Evolutionary conservation across 2,888 invertebrate species (phyloP), one percentile per base, ranked within the genome.

Genomic region (Acanthoscelides obtectus): DNA sequence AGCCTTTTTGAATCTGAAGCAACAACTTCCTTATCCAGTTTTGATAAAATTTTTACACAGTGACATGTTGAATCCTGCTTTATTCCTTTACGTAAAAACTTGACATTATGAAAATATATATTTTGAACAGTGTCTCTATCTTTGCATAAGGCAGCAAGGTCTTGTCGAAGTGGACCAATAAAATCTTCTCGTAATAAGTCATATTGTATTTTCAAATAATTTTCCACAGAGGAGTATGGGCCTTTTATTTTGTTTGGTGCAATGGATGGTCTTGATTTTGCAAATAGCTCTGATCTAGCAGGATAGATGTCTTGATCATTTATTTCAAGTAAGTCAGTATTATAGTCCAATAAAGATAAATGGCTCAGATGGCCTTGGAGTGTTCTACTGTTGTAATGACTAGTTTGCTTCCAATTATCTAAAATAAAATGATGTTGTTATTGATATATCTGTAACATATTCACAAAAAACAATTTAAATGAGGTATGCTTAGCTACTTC

Each of bases 1-100:
- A 94, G 88, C 73, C 90, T 86, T 78, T 90, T 90, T 0, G 87
- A 86, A 65, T 84, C 81, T 87, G 88, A 27, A 86, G 80, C 67
- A 87, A 78, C 78, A 78, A 81, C 19, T 63, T 70, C 75, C 80
- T 79, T 77, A 86, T 78, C 22, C 76, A 73, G 22, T 68, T 73
- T 69, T 75, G 78, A 68, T 76, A 75, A 63, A 79, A 81, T 67
- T 25, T 75, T 68, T 22, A 80, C 64, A 67, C 74, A 71, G 45
- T 75, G 72, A 69, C 78, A 79, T 66, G 74, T 71, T 45, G 72
- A 67, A 67, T 78, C 77, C 22, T 78, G 77, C 0, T 74, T 70
- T 17, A 74, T 74, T 73, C 79, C 77, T n/a, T 70, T 65, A 27
- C 69, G 64, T 19, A 78, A n/a, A 71, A 78, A 77, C 20, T 69